Conservation (phyloP, 1,140 invertebrate species). For the Akabosia matsudoensis region DNA sequence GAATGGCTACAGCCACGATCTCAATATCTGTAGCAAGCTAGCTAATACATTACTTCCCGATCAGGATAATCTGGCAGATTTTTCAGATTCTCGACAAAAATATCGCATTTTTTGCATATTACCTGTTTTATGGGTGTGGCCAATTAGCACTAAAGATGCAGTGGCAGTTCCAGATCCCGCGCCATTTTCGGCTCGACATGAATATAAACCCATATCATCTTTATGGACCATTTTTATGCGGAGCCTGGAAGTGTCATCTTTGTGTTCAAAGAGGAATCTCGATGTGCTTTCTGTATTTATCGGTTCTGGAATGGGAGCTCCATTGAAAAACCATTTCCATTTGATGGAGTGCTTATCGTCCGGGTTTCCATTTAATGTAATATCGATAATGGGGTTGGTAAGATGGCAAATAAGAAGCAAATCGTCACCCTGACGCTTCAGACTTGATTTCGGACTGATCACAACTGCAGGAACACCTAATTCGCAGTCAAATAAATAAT, state of each 20-base stretch:
- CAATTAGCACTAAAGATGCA: background rate
- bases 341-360: background rate
- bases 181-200: background rate
- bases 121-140: background rate
- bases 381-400: background rate
- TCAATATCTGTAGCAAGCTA: too few relatives aligned
- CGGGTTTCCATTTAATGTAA: background rate
- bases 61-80: too few relatives aligned
- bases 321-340: constrained; percentile 12
- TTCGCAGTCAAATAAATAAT: background rate
- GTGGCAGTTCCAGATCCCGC: background rate
- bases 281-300: constrained; percentile 1
- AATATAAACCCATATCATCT: background rate
- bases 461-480: background rate
- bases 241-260: background rate
- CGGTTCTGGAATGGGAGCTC: background rate
- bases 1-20: too few relatives aligned
- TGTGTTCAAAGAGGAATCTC: background rate
- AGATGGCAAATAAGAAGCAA: constrained; percentile 11
- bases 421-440: background rate
- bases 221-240: background rate
- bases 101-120: too few relatives aligned
- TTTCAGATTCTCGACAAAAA: too few relatives aligned
- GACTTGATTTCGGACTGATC: background rate
- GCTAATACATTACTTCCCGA: too few relatives aligned